phyloP scores from a whole-genome alignment of 2,888 invertebrate genomes.

The Epinotia bilunana region DNA sequence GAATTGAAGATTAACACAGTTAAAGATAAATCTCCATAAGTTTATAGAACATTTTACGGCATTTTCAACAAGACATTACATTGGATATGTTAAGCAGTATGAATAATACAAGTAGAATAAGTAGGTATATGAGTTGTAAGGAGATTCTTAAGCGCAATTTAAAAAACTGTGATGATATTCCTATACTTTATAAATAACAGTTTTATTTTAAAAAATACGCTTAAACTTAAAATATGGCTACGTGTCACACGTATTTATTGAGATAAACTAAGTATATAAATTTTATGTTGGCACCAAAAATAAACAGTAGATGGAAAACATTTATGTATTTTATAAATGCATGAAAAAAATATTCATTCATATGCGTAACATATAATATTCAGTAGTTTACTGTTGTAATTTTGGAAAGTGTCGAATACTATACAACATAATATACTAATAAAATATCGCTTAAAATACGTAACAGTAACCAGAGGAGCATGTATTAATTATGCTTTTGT shows the following conservation, averaged over 20 bases:
- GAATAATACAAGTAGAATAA: too few species aligned
- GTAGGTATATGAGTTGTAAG: not conserved
- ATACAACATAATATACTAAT: constrained; percentile 45
- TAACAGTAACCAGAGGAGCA: constrained; percentile 46
- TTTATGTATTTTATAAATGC: constrained; percentile 7
- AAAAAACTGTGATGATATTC: not conserved
- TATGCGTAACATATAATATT: not conserved
- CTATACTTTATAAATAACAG: not conserved
- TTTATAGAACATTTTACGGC: too few species aligned
- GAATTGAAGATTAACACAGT: too few species aligned
- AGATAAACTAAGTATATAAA: constrained; percentile 3
- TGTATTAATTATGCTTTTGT: not conserved
- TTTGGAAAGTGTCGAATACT: constrained; percentile 38
- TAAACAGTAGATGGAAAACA: not conserved
- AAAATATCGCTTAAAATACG: constrained; percentile 35
- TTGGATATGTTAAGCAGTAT: not conserved
- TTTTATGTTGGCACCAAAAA: constrained; percentile 26
- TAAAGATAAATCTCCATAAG: too few species aligned
- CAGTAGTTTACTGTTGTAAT: constrained; percentile 3
- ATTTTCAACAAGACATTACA: not conserved
- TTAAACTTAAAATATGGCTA: constrained; percentile 37
- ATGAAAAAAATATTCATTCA: constrained; percentile 1
- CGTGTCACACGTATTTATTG: not conserved
- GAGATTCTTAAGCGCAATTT: constrained; percentile 20
- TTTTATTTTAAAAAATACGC: constrained; percentile 17